Evolutionary conservation across 2,888 invertebrate species (phyloP), one percentile per base, ranked within the genome.

Genomic region (Leptinotarsa peninsularis): DNA sequence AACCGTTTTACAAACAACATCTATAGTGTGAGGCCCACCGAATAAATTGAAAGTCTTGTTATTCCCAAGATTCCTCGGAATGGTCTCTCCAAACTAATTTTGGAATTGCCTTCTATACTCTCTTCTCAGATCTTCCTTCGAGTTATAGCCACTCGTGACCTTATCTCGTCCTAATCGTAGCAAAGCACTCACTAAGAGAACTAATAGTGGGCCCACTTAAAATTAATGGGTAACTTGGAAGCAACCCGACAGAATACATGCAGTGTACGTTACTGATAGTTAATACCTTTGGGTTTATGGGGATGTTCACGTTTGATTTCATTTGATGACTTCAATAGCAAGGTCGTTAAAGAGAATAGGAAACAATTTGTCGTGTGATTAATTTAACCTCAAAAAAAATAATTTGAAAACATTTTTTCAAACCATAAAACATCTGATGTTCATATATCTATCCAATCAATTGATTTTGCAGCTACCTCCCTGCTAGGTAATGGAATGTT

Each of bases 201-300:
- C 67, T 74, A 75, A 75, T 72, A 75, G 75, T 72, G 71, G 75
- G 71, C 73, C 75, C 63, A 71, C 66, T 75, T 67, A 49, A 73
- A 75, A 70, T 75, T 66, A 74, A 77, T 73, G 68, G 69, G 33
- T 43, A n/a, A 43, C 33, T 63, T 63, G 43, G 27, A 63, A 18
- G n/a, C 27, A 43, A 63, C n/a, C 43, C 17, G 43, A 63, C 43
- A 63, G 13, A n/a, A 27, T 43, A 63, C 33, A 63, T 15, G 63
- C 63, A 43, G 63, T 63, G 33, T 43, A 33, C 43, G 63, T 27
- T 63, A 63, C 17, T 63, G 63, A 63, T 33, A 63, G 63, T 17
- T n/a, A 43, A 33, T 63, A n/a, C 63, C 43, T 33, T 63, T 7
- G 3, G 14, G 63, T 17, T 43, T n/a, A n/a, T 17, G 43, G 63